A percentile compares a stretch with the other conserved stretches of the same genome.
These are phyloP conservation scores for Neofelis nebulosa DNA, from an alignment of 2,113 vertebrate genomes.

Conservation along the genomic window DNA sequence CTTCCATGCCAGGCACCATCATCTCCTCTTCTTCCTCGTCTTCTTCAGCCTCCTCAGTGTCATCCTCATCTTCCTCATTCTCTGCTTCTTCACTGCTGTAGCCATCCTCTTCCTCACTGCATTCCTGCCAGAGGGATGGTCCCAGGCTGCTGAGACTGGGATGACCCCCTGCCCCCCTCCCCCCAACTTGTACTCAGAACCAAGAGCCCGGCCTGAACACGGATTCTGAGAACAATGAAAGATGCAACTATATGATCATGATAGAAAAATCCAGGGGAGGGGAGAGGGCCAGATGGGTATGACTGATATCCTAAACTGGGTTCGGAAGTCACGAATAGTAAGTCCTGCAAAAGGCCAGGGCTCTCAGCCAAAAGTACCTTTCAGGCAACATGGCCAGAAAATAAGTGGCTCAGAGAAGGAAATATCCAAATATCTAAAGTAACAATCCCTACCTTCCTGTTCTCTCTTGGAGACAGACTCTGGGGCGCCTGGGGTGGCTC, in stretches of 20 bases:
- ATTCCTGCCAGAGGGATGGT: constrained; percentile 86
- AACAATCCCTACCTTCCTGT: constrained; percentile 10
- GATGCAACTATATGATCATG: background rate
- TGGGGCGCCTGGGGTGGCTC: background rate
- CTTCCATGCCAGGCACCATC: constrained; percentile 98
- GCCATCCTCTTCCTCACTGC: constrained; percentile 92
- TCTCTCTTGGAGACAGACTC: constrained; percentile 53
- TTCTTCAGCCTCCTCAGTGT: constrained; percentile 92
- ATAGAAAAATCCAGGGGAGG: background rate
- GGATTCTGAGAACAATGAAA: constrained; percentile 46
- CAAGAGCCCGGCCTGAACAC: constrained; percentile 40
- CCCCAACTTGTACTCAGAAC: constrained; percentile 30
- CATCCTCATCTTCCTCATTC: constrained; percentile 92
- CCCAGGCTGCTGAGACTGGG: constrained; percentile 50
- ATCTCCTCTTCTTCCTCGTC: constrained; percentile 92
- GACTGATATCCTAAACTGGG: constrained; percentile 31
- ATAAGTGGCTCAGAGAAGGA: constrained; percentile 33
- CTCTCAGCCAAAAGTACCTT: constrained; percentile 6
- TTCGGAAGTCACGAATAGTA: constrained; percentile 8
- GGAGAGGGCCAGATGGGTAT: background rate
- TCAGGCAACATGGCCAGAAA: constrained; percentile 12
- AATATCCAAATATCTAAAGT: constrained; percentile 38
- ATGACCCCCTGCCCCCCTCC: background rate
- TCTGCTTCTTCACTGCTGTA: constrained; percentile 89
- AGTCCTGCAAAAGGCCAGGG: constrained; percentile 8